Evolutionary conservation across 2,797 vertebrate genomes (phyloP).

Genomic region (Silurus aristotelis): DNA sequence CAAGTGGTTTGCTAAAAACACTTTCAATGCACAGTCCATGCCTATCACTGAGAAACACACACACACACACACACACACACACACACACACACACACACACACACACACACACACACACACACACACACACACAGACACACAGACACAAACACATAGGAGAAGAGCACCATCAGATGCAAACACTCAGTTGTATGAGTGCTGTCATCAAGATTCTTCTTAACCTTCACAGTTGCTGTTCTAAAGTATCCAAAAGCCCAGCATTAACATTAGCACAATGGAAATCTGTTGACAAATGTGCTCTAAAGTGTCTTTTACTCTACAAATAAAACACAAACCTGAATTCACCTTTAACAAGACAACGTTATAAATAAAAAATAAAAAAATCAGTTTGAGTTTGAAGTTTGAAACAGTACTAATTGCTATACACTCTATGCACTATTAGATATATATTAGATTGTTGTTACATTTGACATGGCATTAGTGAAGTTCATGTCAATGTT

Average conservation of each 20-base stretch:
- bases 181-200: constrained; percentile 42
- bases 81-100: neutral
- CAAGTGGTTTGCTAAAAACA: constrained; percentile 53
- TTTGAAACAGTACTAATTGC: neutral
- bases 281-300: neutral
- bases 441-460: neutral
- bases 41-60: constrained; percentile 43
- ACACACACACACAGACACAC: constrained; percentile 2
- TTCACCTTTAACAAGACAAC: no score
- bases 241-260: constrained; percentile 44
- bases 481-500: neutral
- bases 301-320: neutral
- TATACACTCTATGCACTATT: neutral
- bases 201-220: constrained; percentile 46
- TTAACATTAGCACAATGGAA: constrained; percentile 29
- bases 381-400: no score
- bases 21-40: constrained; percentile 55
- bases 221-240: constrained; percentile 23
- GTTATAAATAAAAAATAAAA: no score
- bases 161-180: constrained; percentile 44
- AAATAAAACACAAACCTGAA: neutral
- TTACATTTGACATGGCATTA: neutral
- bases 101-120: neutral
- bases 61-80: neutral
- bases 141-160: constrained; percentile 15